Conservation (phyloP, 2,888 invertebrate genomes). For the Perizoma affinitatum region DNA sequence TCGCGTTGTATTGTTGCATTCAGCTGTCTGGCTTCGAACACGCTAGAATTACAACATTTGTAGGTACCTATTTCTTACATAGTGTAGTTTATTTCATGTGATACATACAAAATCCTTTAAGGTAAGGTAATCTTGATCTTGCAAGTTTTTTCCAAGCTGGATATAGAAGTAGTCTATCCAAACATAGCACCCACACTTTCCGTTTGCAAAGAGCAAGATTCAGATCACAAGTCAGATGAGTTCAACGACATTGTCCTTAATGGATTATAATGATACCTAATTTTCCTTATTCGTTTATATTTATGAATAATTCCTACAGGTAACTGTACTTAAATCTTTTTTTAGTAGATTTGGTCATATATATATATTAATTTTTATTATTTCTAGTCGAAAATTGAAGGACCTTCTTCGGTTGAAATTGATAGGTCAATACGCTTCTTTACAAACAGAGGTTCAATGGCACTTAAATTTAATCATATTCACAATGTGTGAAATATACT, state of each 20-base stretch:
- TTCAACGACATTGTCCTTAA: conserved; percentile 54
- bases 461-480: conserved; percentile 43
- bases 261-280: conserved; percentile 34
- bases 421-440: conserved; percentile 22
- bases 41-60: too few species aligned
- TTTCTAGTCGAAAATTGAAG: conserved; percentile 13
- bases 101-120: conserved; percentile 27
- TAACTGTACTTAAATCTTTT: conserved; percentile 39
- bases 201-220: conserved; percentile 50
- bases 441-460: conserved; percentile 42
- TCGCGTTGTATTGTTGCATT: too few species aligned
- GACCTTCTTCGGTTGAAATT: neutral
- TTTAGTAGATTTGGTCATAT: conserved; percentile 29
- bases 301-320: conserved; percentile 32
- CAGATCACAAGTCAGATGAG: conserved; percentile 49
- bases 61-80: conserved; percentile 25
- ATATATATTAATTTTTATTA: conserved; percentile 3
- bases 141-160: conserved; percentile 37
- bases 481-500: conserved; percentile 22
- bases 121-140: conserved; percentile 41
- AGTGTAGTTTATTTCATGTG: conserved; percentile 11
- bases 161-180: conserved; percentile 40
- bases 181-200: conserved; percentile 52
- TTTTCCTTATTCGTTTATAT: conserved; percentile 29
- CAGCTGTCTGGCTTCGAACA: too few species aligned